Base-by-base conservation (phyloP, 2,797 vertebrate genomes). In the Potorous gilbertii region DNA sequence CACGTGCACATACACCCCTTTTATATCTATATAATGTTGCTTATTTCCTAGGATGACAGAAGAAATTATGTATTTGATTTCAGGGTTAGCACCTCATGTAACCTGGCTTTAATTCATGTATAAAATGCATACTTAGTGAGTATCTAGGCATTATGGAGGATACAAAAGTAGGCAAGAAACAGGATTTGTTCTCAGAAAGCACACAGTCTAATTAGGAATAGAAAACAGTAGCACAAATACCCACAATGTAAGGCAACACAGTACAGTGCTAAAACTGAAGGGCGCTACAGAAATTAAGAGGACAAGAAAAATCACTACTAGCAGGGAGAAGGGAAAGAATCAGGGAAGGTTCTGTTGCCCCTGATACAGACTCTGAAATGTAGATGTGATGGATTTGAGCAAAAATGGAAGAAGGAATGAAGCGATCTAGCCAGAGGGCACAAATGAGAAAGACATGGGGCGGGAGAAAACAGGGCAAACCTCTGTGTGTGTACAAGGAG, bases 41-140 rank as follows among this genome's bases (percentile, higher is more conserved):
- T 11, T 91, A 93, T 96, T 92, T 94, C n/a, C 81, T 24, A 55
- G 57, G 54, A 95, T 40, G 89, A 46, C 12, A 95, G 31, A 6
- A 34, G 62, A 94, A 93, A 55, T 89, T 56, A 40, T 57, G 1
- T 59, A 56, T 74, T 56, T 54, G 90, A 54, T 74, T 74, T 62
- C 21, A 81, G 62, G 5, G 16, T 21, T 40, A 74, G 34, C 18
- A 90, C 1, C 31, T 40, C 54, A 92, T 92, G 57, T 2, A 50
- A 91, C 50, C 95, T 5, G 46, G 14, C 8, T n/a, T 55, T 92
- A 40, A 57, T n/a, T 92, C 59, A 95, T 8, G 11, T 18, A 56
- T 24, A 81, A 40, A 81, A 94, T 62, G 91, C 91, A 56, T 90
- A 21, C 92, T 50, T 40, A 9, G 1, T 40, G 29, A 96, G 27